Evolutionary conservation across 2,113 vertebrate species (phyloP).

Genomic region (Tragelaphus buxtoni): DNA sequence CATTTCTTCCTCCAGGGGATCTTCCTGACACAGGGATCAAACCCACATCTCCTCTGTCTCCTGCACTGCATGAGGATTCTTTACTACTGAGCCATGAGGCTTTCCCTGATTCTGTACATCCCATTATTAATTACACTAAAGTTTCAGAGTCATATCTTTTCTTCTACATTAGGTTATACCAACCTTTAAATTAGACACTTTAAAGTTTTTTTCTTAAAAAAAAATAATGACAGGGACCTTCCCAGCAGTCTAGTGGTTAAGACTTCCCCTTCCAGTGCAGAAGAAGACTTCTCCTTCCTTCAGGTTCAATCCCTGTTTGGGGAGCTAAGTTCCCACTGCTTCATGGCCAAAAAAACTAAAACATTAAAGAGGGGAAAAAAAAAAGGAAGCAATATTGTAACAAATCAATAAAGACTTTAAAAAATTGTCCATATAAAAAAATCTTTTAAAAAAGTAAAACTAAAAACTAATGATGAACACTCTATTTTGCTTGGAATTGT

Average conservation of each 20-base stretch:
- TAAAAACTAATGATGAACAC: background rate
- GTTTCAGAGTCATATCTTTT: background rate
- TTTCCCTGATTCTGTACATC: background rate
- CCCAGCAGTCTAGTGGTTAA: background rate
- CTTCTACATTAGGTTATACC: background rate
- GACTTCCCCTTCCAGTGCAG: background rate
- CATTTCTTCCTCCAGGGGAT: background rate
- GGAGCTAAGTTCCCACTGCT: background rate
- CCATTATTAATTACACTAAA: constrained; percentile 37
- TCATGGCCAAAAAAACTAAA: background rate
- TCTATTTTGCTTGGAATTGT: background rate
- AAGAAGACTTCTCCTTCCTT: background rate
- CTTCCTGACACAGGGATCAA: background rate
- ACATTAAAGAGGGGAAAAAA: background rate
- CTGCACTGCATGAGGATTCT: background rate
- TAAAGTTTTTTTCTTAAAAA: background rate
- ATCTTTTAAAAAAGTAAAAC: background rate
- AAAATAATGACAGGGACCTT: background rate
- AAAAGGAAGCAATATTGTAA: background rate
- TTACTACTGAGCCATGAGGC: background rate
- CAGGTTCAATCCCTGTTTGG: background rate
- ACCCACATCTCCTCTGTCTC: background rate
- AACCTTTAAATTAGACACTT: background rate
- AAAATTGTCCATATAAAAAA: background rate
- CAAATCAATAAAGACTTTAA: background rate